phyloP scores from a whole-genome alignment of 64 coral and sea anemone species.

The Stichodactyla mertensii region DNA sequence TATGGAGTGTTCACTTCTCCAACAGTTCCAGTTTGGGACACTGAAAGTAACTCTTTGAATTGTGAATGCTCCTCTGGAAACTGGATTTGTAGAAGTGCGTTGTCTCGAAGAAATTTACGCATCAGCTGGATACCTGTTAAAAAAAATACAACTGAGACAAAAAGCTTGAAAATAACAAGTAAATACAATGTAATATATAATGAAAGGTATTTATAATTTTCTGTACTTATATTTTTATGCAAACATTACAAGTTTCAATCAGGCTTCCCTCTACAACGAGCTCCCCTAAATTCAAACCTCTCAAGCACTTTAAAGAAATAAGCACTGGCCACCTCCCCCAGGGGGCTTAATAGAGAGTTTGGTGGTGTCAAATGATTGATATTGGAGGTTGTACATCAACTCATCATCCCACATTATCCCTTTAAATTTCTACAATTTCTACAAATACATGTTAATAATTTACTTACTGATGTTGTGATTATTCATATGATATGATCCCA shows the following conservation, averaged over 20 bases:
- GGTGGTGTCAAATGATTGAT: no score
- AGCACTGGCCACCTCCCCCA: no score
- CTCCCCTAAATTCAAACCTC: no score
- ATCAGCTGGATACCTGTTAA: neutral
- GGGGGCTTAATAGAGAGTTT: no score
- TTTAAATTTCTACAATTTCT: no score
- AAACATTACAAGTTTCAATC: no score
- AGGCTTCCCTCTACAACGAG: no score
- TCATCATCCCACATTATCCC: no score
- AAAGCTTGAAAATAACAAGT: neutral
- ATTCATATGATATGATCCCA: neutral
- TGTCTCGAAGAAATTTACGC: neutral
- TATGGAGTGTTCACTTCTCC: neutral
- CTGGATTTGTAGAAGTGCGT: neutral
- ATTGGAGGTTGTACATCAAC: neutral
- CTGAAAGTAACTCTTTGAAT: neutral
- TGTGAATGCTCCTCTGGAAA: neutral
- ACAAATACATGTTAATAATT: neutral
- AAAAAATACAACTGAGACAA: neutral
- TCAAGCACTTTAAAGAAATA: no score
- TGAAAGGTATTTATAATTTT: no score
- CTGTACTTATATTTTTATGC: no score
- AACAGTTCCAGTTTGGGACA: neutral
- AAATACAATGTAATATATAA: neutral
- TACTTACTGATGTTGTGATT: neutral